Base-by-base conservation (phyloP, 2,113 vertebrate genomes). In the Pseudopipra pipra region DNA sequence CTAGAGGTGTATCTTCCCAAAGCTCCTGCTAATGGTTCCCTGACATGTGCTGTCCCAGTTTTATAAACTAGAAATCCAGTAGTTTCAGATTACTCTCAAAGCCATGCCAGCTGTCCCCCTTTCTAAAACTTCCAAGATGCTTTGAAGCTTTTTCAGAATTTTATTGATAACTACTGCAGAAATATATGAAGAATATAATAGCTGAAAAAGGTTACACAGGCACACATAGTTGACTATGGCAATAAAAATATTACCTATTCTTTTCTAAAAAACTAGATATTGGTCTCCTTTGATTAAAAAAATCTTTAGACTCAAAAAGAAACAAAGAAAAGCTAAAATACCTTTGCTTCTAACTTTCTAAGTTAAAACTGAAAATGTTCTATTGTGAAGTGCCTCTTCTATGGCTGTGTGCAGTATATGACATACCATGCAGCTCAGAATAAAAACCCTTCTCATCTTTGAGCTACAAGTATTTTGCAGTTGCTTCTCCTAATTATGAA, bases 131-230 rank as follows among this genome's bases (percentile, higher is more conserved):
- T 90, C 23, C 75, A 90, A 94, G 88, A 78, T 55, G n/a, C 82
- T 98, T 97, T 97, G 92, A 97, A 97, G 82, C 9, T 47, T 89
- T 91, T 80, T 79, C 61, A 78, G 62, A 76, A 93, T 91, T 96
- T 68, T 88, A 43, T 56, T 94, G 87, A 81, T 95, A 95, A 71
- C 52, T 68, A 84, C 59, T 91, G 39, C 73, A 92, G 90, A 88
- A 87, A 91, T 84, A 79, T 86, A 30, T 77, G 54, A 95, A 95
- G 92, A 91, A 58, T 74, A 13, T 84, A 83, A 80, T 83, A 90
- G 82, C 81, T 90, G 93, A 70, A 78, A 97, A 95, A 97, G 85
- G 85, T 95, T 96, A 87, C 74, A 35, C 19, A 90, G 67, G 37
- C 66, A 90, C 44, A 65, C 6, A 1, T 78, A 95, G 94, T 66